Base-by-base conservation (phyloP, 2,888 invertebrate species). In the Torymus texanus region DNA sequence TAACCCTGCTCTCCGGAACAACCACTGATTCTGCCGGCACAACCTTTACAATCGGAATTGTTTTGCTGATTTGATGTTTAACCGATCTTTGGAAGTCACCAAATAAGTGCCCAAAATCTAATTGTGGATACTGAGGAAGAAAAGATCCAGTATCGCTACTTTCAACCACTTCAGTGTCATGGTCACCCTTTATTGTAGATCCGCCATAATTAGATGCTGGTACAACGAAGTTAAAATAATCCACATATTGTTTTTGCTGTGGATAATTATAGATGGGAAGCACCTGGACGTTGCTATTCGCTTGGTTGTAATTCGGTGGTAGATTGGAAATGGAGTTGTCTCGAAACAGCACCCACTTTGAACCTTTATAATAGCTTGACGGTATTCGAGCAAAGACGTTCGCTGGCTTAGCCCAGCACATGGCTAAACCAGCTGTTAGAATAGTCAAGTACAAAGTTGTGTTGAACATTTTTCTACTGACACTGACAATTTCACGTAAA, bases 341-440 rank as follows among this genome's bases (percentile, higher is more conserved):
- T 41, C 58, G 61, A 58, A 65, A 68, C 5, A 74, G 66, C 0
- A 75, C 56, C 84, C 84, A 84, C 71, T 83, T 84, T 77, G 73
- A 41, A 53, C 84, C 82, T 2, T 71, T n/a, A n/a, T 41, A 21
- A 67, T 59, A 83, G 18, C 41, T 59, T 12, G 83, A 84, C 0
- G 76, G 82, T n/a, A 75, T 56, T 14, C 66, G 77, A 18, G 77
- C 71, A 3, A 79, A 21, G 21, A 78, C 21, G 14, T 81, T 75
- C 10, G 75, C 70, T 58, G 73, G 53, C 67, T 55, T 68, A 24
- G 50, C 51, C 61, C 13, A 56, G 56, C 65, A 10, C 51, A 24
- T 16, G 53, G n/a, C 50, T 55, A 68, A 16, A 13, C 68, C n/a
- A n/a, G 55, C 21, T 3, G 58, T 50, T 16, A 80, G 8, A 50